phyloP scores from a whole-genome alignment of 1,140 invertebrate genomes.

The Cotesia typhae region DNA sequence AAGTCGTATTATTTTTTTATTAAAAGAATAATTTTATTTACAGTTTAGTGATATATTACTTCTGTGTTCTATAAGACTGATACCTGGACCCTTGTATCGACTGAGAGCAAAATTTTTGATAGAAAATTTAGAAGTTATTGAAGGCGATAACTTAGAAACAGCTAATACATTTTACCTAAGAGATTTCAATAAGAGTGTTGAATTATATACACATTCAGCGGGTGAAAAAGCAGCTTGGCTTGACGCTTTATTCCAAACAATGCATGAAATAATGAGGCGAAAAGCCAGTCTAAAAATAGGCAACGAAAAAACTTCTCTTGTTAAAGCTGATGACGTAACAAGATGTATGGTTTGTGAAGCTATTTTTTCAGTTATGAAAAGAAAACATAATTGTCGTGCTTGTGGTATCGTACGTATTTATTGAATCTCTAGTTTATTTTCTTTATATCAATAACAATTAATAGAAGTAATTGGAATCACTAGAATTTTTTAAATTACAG shows the following conservation, averaged over 20 bases:
- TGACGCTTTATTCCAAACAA: conserved; percentile 70
- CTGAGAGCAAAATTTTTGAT: conserved; percentile 68
- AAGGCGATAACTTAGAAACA: conserved; percentile 71
- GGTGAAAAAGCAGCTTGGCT: conserved; percentile 77
- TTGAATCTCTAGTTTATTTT: not conserved
- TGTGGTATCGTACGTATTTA: conserved; percentile 74
- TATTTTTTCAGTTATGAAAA: conserved; percentile 77
- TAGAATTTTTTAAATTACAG: conserved; percentile 51
- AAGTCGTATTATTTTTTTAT: not conserved
- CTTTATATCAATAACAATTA: not conserved
- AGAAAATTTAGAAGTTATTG: conserved; percentile 71
- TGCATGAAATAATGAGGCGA: conserved; percentile 69
- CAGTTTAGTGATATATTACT: conserved; percentile 79
- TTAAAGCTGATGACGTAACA: conserved; percentile 75
- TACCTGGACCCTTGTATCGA: conserved; percentile 67
- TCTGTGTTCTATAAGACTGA: conserved; percentile 67
- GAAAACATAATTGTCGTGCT: conserved; percentile 79
- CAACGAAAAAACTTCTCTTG: conserved; percentile 68
- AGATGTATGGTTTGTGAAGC: conserved; percentile 79
- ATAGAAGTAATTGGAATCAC: not conserved
- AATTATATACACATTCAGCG: conserved; percentile 59
- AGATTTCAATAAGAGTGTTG: conserved; percentile 69
- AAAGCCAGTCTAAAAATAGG: conserved; percentile 67
- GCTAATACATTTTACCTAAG: conserved; percentile 75
- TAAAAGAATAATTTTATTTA: not conserved